Percentiles rank a stretch among this genome's conserved stretches.
phyloP scores from a whole-genome alignment of 2,888 invertebrate genomes.

The Tryphoninae sp. region DNA sequence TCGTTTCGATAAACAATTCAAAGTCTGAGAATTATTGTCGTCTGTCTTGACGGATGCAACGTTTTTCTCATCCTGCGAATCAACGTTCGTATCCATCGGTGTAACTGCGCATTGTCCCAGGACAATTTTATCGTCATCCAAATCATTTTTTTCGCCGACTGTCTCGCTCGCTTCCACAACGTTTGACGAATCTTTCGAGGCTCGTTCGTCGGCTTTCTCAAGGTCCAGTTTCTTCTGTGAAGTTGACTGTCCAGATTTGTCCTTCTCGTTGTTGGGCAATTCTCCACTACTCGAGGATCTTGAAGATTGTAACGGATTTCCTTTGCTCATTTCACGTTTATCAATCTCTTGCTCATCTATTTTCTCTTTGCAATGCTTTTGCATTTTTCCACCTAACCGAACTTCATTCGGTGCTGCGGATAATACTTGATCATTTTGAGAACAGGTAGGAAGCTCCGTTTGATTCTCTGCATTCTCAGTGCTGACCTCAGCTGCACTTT shows the following conservation, averaged over 20 bases:
- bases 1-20: conserved; percentile 44
- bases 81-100: neutral
- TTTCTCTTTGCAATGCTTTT: conserved; percentile 26
- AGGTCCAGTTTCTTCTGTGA: neutral
- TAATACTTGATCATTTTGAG: neutral
- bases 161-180: conserved; percentile 7
- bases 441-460: neutral
- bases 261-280: conserved; percentile 80
- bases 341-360: conserved; percentile 60
- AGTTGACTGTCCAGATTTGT: conserved; percentile 65
- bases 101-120: neutral
- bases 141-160: conserved; percentile 5
- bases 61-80: conserved; percentile 21
- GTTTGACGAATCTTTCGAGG: neutral
- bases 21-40: conserved; percentile 18
- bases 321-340: conserved; percentile 66
- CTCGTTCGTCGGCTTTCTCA: neutral
- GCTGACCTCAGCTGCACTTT: neutral
- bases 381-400: conserved; percentile 4
- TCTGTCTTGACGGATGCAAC: neutral
- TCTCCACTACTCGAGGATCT: conserved; percentile 71
- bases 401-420: neutral
- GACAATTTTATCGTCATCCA: neutral
- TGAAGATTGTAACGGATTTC: conserved; percentile 76
- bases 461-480: neutral